phyloP scores from a whole-genome alignment of 2,113 vertebrate genomes.

The Planiliza haematocheilus region DNA sequence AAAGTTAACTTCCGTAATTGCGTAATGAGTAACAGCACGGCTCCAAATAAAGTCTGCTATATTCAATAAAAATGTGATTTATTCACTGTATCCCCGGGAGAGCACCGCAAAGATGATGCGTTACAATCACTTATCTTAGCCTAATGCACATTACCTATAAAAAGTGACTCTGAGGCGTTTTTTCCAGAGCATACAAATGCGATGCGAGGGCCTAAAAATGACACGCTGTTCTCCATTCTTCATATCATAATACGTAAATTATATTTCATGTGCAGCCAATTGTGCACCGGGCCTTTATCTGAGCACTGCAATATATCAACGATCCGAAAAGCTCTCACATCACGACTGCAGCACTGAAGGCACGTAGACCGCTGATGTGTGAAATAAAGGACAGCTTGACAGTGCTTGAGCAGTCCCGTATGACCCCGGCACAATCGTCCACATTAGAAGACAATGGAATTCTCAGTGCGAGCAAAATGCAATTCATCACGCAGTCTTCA shows the following conservation, averaged over 20 bases:
- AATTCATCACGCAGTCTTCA: slow-evolving; percentile 61
- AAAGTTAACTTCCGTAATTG: slow-evolving; percentile 33
- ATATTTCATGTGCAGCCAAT: slow-evolving; percentile 59
- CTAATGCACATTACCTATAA: slow-evolving; percentile 36
- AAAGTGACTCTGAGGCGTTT: slow-evolving; percentile 34
- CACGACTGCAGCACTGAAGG: slow-evolving; percentile 30
- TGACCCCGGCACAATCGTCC: slow-evolving; percentile 47
- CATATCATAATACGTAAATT: slow-evolving; percentile 55
- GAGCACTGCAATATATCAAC: slow-evolving; percentile 56
- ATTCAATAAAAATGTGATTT: slow-evolving; percentile 42
- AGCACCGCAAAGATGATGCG: slow-evolving; percentile 11
- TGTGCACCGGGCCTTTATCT: slow-evolving; percentile 50
- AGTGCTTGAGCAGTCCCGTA: slow-evolving; percentile 49
- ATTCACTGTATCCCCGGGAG: slow-evolving; percentile 25
- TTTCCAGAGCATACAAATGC: slow-evolving; percentile 21
- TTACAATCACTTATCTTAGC: slow-evolving; percentile 55
- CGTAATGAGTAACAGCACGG: slow-evolving; percentile 27
- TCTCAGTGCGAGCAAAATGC: slow-evolving; percentile 56
- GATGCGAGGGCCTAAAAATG: slow-evolving; percentile 30
- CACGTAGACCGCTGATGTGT: slow-evolving; percentile 44
- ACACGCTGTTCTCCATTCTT: slow-evolving; percentile 19
- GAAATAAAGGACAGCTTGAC: slow-evolving; percentile 68
- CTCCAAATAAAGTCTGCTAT: slow-evolving; percentile 26
- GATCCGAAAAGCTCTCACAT: slow-evolving; percentile 47
- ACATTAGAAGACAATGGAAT: slow-evolving; percentile 67